These are phyloP conservation scores for Mesorhabditis belari DNA, from an alignment of 2,888 invertebrate genomes.

Conservation along the genomic window DNA sequence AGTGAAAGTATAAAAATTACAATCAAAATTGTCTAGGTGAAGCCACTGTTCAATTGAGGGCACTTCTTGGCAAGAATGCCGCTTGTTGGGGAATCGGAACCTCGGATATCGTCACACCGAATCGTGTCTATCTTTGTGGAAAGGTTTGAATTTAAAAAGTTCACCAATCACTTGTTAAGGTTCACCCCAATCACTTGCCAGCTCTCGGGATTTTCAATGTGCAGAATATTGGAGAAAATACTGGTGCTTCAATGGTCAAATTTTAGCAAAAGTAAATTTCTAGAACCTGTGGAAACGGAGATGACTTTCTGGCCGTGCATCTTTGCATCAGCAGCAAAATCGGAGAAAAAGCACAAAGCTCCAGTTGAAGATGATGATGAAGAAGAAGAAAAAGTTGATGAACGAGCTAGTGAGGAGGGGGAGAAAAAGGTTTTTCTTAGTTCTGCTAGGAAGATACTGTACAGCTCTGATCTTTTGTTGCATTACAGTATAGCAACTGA, in stretches of 20 bases:
- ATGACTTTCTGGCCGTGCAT: conserved; percentile 12
- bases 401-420: conserved; percentile 8
- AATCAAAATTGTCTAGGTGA: conserved; percentile 1
- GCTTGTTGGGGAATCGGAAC: conserved; percentile 29
- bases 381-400: conserved; percentile 22
- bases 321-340: conserved; percentile 17
- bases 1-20: not conserved
- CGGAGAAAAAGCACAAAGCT: conserved; percentile 16
- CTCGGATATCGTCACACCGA: conserved; percentile 4
- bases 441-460: too few relatives aligned
- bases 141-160: not conserved
- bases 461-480: too few relatives aligned
- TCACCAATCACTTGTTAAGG: not conserved
- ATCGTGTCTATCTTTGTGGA: conserved; percentile 13
- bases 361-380: conserved; percentile 10
- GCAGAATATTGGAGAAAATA: not conserved
- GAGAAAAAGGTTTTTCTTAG: conserved; percentile 3
- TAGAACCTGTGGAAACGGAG: not conserved
- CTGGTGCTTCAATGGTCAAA: too few relatives aligned
- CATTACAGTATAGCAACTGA: too few relatives aligned
- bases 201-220: not conserved
- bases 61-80: conserved; percentile 15
- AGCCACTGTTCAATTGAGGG: conserved; percentile 8
- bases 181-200: not conserved
- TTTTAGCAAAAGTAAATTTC: not conserved